Conservation (phyloP, 2,797 vertebrate genomes). For the Carapus acus region DNA sequence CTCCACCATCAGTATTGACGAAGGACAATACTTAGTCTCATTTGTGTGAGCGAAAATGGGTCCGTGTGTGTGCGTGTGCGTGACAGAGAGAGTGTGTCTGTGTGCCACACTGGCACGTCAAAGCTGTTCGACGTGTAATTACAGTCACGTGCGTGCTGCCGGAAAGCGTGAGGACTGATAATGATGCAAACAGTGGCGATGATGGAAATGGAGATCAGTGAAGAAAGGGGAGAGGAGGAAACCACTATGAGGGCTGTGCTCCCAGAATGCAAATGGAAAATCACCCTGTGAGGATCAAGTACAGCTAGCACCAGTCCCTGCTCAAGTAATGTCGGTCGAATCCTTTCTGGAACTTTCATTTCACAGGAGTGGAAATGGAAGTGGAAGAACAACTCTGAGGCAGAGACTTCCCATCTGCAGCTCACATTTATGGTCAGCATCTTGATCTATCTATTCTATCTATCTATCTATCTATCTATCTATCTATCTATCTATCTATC, state of each 20-base stretch:
- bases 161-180: too few relatives aligned
- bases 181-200: neutral
- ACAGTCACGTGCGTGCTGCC: neutral
- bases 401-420: too few relatives aligned
- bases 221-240: too few relatives aligned
- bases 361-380: too few relatives aligned
- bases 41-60: too few relatives aligned
- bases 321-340: neutral
- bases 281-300: neutral
- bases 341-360: neutral
- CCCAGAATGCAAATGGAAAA: neutral
- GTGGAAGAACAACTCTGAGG: too few relatives aligned
- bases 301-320: neutral
- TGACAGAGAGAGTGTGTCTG: slow-evolving; percentile 2
- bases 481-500: too few relatives aligned
- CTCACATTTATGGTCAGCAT: too few relatives aligned
- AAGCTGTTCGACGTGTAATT: too few relatives aligned
- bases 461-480: too few relatives aligned
- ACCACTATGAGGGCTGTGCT: too few relatives aligned
- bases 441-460: too few relatives aligned
- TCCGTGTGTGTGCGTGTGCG: neutral
- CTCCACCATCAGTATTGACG: slow-evolving; percentile 38
- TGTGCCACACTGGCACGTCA: slow-evolving; percentile 15
- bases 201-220: neutral
- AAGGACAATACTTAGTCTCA: slow-evolving; percentile 23